Base-by-base conservation (phyloP, 2,113 vertebrate species). In the Leptobrachium ailaonicum region DNA sequence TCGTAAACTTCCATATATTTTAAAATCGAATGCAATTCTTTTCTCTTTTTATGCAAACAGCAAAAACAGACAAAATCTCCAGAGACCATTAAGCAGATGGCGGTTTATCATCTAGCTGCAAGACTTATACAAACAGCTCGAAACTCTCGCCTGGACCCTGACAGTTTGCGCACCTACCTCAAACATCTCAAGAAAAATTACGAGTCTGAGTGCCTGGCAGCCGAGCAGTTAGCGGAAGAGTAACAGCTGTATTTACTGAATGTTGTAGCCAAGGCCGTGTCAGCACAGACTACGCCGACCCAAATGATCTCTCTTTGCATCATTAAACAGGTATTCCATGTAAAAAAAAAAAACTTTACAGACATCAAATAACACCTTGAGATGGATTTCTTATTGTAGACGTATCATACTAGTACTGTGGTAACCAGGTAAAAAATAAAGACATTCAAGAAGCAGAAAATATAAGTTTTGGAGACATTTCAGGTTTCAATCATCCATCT, bases 81-180 rank as follows among this genome's bases (percentile, higher is more conserved):
- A n/a, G 93, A 94, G 85, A 92, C 90, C 70, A 82, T 90, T 83
- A 88, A 86, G 75, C 87, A 95, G 82, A 95, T 89, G 87, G 95
- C 94, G 20, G 86, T 91, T 2, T 95, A 96, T 86, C 94, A 88
- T 73, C 89, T 98, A 80, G 94, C 95, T 73, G 95, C 89, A 50
- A 92, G 94, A 73, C 90, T 99, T 80, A 79, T 96, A 83, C 97
- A 98, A 86, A 86, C 94, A 3, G 96, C 96, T 82, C 93, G 95
- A 77, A 97, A 97, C 88, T 98, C 97, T 66, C 91, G 86, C 20
- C n/a, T 99, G 88, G 95, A 98, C 85, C 85, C 92, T 0, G 94
- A 93, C 44, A 94, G 92, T 82, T 90, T 98, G 68, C 92, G 94
- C 6, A 91, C 92, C 20, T 97, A 95, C 86, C 88, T 98, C 86